phyloP scores from a whole-genome alignment of 2,888 invertebrate species.

The Arctia plantaginis region DNA sequence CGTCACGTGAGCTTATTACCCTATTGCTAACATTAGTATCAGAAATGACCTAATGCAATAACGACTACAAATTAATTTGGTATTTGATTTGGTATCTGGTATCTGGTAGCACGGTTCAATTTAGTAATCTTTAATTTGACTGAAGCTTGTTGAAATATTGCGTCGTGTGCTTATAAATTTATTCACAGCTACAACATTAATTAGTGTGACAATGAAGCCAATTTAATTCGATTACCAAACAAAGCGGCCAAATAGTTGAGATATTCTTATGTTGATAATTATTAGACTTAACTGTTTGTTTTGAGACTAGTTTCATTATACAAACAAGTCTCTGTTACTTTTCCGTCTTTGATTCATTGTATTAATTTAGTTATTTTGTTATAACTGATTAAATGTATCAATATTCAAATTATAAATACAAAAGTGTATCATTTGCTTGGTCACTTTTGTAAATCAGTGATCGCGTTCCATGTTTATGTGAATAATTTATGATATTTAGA shows the following conservation, averaged over 20 bases:
- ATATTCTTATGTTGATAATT: neutral
- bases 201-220: constrained; percentile 5
- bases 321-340: neutral
- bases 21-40: no score
- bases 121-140: neutral
- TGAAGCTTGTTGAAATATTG: neutral
- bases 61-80: neutral
- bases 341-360: neutral
- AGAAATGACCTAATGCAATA: neutral
- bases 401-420: neutral
- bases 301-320: constrained; percentile 2
- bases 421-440: neutral
- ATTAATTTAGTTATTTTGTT: neutral
- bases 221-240: constrained; percentile 9
- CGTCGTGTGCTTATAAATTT: neutral
- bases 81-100: neutral
- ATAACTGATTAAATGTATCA: no score
- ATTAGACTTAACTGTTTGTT: constrained; percentile 6
- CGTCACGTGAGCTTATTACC: neutral
- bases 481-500: no score
- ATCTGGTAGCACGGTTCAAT: neutral
- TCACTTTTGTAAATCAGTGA: neutral
- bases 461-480: no score
- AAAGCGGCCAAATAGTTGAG: constrained; percentile 11
- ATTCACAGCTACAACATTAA: neutral